Evolutionary conservation across 2,113 vertebrate species (phyloP).

Genomic region (Etia nguti): DNA sequence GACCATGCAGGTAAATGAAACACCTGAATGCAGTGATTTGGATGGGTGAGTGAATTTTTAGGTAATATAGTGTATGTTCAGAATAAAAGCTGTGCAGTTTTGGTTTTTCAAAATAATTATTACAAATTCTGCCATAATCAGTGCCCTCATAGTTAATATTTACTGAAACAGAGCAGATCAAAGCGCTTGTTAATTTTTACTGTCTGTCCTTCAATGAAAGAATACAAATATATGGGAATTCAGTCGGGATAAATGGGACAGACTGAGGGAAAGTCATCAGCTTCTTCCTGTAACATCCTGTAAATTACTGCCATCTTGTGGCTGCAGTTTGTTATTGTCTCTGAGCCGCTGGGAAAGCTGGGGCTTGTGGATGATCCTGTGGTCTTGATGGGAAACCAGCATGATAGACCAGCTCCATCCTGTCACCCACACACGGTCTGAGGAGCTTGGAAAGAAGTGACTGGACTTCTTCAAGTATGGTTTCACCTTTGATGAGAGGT

Average conservation of each 20-base stretch:
- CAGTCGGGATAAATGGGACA: neutral
- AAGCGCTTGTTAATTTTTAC: neutral
- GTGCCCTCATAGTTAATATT: rapidly evolving
- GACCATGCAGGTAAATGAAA: neutral
- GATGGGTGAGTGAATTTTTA: neutral
- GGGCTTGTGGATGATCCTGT: neutral
- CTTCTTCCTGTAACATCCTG: neutral
- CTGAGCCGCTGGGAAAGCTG: neutral
- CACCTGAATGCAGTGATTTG: neutral
- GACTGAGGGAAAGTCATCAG: neutral
- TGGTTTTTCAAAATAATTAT: neutral
- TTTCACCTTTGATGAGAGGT: neutral
- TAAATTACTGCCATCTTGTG: neutral
- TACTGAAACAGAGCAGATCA: neutral
- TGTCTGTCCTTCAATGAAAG: neutral
- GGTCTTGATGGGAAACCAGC: neutral
- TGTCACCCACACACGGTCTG: rapidly evolving
- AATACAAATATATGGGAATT: neutral
- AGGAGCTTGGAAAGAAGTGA: neutral
- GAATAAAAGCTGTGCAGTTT: neutral
- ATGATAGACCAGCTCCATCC: neutral
- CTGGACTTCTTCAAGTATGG: neutral
- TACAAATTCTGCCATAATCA: neutral
- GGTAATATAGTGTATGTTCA: neutral
- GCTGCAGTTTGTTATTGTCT: neutral